phyloP scores from a whole-genome alignment of 2,888 invertebrate genomes.

The Cistogaster globosa region DNA sequence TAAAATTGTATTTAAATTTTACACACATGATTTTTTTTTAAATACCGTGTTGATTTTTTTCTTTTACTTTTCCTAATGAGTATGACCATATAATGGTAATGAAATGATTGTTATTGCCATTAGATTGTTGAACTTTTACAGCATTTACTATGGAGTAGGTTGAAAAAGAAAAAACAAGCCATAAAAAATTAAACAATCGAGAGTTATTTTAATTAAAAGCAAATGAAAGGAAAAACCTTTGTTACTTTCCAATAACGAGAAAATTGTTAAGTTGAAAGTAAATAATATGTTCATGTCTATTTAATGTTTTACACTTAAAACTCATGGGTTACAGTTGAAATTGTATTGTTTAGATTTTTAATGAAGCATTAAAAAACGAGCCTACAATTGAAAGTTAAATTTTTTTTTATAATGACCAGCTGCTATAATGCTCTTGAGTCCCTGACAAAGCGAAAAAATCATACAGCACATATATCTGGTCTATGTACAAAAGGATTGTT shows the following conservation, averaged over 20 bases:
- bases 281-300: constrained; percentile 60
- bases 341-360: background rate
- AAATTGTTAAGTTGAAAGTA: constrained; percentile 48
- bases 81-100: constrained; percentile 51
- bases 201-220: constrained; percentile 67
- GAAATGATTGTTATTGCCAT: constrained; percentile 60
- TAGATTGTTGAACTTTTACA: constrained; percentile 42
- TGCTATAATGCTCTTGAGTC: constrained; percentile 5
- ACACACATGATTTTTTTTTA: constrained; percentile 4
- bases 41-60: constrained; percentile 22
- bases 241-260: constrained; percentile 66
- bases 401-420: background rate
- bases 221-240: constrained; percentile 70
- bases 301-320: constrained; percentile 40
- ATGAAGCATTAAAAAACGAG: constrained; percentile 1
- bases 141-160: background rate
- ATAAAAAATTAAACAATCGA: constrained; percentile 47
- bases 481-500: too few species aligned
- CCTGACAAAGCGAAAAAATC: background rate
- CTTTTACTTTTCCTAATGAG: constrained; percentile 23
- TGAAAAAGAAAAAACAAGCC: constrained; percentile 13
- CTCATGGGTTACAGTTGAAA: constrained; percentile 20
- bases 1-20: constrained; percentile 1
- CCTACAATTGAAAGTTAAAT: constrained; percentile 21
- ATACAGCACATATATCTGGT: too few species aligned